Evolutionary conservation across 2,113 vertebrate species (phyloP).

Genomic region (Thunnus thynnus): DNA sequence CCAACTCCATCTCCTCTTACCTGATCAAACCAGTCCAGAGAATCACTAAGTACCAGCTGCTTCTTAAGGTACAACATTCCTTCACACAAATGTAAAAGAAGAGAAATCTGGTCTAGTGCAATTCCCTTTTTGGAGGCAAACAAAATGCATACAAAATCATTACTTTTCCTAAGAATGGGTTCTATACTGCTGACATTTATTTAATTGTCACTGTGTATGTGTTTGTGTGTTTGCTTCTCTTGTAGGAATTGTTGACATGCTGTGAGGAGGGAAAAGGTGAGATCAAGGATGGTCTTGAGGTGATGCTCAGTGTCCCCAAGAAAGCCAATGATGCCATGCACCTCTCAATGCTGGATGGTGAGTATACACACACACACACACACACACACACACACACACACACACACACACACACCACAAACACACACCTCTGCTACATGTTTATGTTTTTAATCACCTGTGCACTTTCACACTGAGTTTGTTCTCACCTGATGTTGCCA

Average conservation of each 20-base stretch:
- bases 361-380: neutral
- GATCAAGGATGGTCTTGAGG: conserved; percentile 98
- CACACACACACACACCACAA: neutral
- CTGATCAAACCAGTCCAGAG: conserved; percentile 99
- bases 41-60: conserved; percentile 99
- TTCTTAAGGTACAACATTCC: conserved; percentile 90
- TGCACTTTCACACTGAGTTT: neutral
- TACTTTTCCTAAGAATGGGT: neutral
- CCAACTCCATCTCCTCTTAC: conserved; percentile 99
- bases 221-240: conserved; percentile 1
- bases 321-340: conserved; percentile 99
- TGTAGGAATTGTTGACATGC: conserved; percentile 95
- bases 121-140: neutral
- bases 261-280: conserved; percentile 99
- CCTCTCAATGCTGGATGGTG: conserved; percentile 99
- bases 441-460: neutral
- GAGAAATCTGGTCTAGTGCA: fast-evolving
- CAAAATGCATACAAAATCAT: neutral
- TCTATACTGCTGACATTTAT: neutral
- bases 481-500: neutral
- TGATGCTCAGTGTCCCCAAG: conserved; percentile 99
- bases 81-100: neutral
- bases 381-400: neutral
- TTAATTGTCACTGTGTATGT: conserved; percentile 1
- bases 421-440: neutral